Conservation (phyloP, 1,140 invertebrate species). For the Drosophila bocki region DNA sequence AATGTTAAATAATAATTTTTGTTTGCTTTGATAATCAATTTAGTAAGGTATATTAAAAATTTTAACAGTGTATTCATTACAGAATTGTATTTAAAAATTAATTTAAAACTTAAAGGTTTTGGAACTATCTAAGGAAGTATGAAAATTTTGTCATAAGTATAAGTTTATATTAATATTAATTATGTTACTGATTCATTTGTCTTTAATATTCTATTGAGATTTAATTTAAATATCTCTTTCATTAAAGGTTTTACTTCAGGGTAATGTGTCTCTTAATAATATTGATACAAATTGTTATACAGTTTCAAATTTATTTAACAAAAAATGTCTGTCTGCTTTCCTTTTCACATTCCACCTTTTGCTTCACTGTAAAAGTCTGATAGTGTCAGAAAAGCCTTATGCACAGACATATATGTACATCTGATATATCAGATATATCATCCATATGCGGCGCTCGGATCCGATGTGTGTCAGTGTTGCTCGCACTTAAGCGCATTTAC, state of each 20-base stretch:
- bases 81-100: not conserved
- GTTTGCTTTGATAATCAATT: not conserved
- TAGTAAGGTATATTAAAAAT: too few species aligned
- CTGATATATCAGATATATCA: conserved; percentile 10
- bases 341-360: conserved; percentile 16
- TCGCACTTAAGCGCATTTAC: conserved; percentile 80
- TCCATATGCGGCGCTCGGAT: conserved; percentile 10
- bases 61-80: not conserved
- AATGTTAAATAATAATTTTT: not conserved
- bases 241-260: too few species aligned
- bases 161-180: not conserved
- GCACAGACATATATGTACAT: not conserved
- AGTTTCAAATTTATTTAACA: not conserved
- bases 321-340: too few species aligned
- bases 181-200: accelerated
- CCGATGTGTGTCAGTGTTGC: conserved; percentile 68
- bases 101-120: accelerated
- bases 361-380: conserved; percentile 35
- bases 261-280: too few species aligned
- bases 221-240: too few species aligned
- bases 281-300: too few species aligned
- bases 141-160: not conserved
- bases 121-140: too few species aligned
- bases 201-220: too few species aligned
- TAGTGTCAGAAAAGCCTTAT: conserved; percentile 13